Evolutionary conservation across 2,797 vertebrate species (phyloP).

Genomic region (Rhynchotus rufescens): DNA sequence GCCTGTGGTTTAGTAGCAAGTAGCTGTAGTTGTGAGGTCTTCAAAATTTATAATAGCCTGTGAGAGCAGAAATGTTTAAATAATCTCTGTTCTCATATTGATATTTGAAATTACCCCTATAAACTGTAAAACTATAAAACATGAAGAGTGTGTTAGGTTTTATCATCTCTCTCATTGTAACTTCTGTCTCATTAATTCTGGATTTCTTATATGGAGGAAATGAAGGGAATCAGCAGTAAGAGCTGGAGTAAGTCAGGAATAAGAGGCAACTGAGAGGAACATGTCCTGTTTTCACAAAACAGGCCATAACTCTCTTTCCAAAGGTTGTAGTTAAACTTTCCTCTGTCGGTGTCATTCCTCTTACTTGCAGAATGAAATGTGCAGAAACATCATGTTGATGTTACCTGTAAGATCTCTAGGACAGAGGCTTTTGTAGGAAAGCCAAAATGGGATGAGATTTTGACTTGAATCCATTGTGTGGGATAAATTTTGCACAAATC

Average conservation of each 20-base stretch:
- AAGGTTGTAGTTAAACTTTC: neutral
- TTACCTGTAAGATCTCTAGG: neutral
- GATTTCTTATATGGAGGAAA: neutral
- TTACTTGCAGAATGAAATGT: neutral
- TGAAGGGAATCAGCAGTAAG: neutral
- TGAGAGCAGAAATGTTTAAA: slow-evolving; percentile 8
- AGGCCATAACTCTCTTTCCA: neutral
- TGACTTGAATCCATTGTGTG: neutral
- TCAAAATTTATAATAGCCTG: neutral
- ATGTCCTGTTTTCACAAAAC: neutral
- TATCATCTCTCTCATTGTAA: slow-evolving; percentile 25
- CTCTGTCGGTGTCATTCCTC: neutral
- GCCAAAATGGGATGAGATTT: neutral
- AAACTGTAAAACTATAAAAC: slow-evolving; percentile 23
- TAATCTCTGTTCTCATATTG: neutral
- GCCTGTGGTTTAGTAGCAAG: neutral
- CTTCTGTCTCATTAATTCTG: slow-evolving; percentile 33
- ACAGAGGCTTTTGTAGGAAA: neutral
- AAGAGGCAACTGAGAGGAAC: neutral
- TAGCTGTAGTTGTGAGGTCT: neutral
- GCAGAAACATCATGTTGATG: neutral
- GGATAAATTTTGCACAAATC: neutral
- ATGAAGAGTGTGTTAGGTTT: neutral
- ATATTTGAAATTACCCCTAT: slow-evolving; percentile 10
- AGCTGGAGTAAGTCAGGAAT: neutral